phyloP scores from a whole-genome alignment of 1,140 invertebrate species.

The Homalodisca vitripennis region DNA sequence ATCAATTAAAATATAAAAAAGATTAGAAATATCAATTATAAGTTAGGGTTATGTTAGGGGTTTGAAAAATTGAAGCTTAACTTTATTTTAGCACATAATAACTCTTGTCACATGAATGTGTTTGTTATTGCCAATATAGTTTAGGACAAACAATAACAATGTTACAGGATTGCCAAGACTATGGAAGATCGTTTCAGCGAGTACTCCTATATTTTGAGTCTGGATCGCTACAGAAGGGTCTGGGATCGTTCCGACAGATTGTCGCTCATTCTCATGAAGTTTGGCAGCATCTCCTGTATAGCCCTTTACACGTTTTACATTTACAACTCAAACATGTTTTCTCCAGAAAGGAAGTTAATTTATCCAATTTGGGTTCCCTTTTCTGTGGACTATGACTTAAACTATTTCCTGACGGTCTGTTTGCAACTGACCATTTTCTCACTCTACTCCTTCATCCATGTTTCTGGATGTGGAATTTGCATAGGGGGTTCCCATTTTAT shows the following conservation, averaged over 20 bases:
- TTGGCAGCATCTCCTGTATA: neutral
- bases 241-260: neutral
- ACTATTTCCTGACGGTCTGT: neutral
- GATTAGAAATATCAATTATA: too few species aligned
- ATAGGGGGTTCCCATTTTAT: conserved; percentile 15
- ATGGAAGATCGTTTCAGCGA: too few species aligned
- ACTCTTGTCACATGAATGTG: too few species aligned
- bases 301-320: neutral
- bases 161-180: too few species aligned
- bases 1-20: too few species aligned
- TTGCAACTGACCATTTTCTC: neutral
- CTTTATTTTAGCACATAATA: too few species aligned
- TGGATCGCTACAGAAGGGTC: neutral
- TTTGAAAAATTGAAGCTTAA: too few species aligned
- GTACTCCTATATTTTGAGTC: too few species aligned
- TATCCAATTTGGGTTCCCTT: conserved; percentile 2
- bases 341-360: neutral
- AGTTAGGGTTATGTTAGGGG: too few species aligned
- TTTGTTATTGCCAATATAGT: too few species aligned
- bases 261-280: neutral
- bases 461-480: neutral
- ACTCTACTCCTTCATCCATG: neutral
- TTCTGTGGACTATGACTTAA: neutral
- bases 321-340: neutral
- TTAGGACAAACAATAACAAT: too few species aligned